Evolutionary conservation across 1,140 invertebrate genomes (phyloP), one percentile per base, ranked within the genome.

Genomic region (Gerris buenoi): DNA sequence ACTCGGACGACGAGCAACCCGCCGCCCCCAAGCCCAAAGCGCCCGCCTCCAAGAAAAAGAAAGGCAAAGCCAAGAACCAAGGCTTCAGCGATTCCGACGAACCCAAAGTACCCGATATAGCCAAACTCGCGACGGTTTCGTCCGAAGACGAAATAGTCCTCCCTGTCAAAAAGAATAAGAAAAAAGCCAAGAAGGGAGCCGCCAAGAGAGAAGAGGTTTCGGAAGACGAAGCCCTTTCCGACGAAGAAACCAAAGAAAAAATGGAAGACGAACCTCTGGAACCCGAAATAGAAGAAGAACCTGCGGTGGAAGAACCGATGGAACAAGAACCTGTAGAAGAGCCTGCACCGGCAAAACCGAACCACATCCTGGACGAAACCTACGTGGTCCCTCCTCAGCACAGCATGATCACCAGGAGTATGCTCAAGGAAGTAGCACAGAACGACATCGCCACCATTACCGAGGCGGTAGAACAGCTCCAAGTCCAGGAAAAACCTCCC

Each of bases 391-490:
- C 61, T 46, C 33, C 33, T 46, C 5, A 18, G 1, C 22, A 65
- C 2, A 25, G 58, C 73, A 72, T 15, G 73, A 73, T 64, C 71
- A 70, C 27, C 71, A 75, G 57, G 67, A 71, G 25, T 66, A 71
- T 58, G 72, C 70, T 28, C 70, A 72, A 57, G 72, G 74, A 68
- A 25, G 64, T 46, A 10, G 33, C 5, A 46, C 33, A 68, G 67
- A 62, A 68, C n/a, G n/a, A n/a, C n/a, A n/a, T n/a, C n/a, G n/a
- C n/a, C n/a, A n/a, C n/a, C n/a, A n/a, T n/a, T n/a, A n/a, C n/a
- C n/a, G n/a, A n/a, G n/a, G n/a, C n/a, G n/a, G n/a, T n/a, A n/a
- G n/a, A n/a, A n/a, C n/a, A n/a, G n/a, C n/a, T n/a, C n/a, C n/a
- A n/a, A n/a, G n/a, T n/a, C n/a, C n/a, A n/a, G n/a, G n/a, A n/a